Evolutionary conservation across 2,113 vertebrate species (phyloP), one percentile per base, ranked within the genome.

Genomic region (Forbesichthys agassizii): DNA sequence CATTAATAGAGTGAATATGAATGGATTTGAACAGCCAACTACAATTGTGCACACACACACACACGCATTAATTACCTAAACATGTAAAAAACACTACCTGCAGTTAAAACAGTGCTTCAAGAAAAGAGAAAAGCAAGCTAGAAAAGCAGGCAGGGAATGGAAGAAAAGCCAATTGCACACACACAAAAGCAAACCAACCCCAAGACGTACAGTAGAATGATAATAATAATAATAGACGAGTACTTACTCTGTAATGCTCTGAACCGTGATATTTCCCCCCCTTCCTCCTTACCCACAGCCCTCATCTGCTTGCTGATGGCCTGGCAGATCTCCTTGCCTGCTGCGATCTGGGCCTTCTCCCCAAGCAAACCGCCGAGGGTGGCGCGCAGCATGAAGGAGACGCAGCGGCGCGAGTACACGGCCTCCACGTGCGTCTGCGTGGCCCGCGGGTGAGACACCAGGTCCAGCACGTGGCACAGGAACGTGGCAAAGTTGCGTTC

Each of bases 291-390:
- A 99, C 98, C 98, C 86, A 99, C 96, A 87, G 96, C 95, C 92
- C 96, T 98, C 97, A 98, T 99, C 81, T 99, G 98, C 85, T 98
- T 99, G 81, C 93, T 93, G 89, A 99, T 98, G 78, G 98, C 98
- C 89, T 98, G 97, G 87, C 98, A 99, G 78, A 99, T 94, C 86
- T 99, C 98, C 91, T 98, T 98, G 74, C 96, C 97, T 61, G 97
- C 97, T 48, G 98, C 98, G 71, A 98, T 98, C 92, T 99, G 98
- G 10, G 98, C 98, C 87, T 99, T 99, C 85, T 99, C 98, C 0
- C 98, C 97, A 0, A 99, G 89, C 61, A 99, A 88, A 82, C 96
- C 96, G 42, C 98, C 98, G 76, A 99, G 93, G 0, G 98, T 98
- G 73, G 98, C 96, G 46, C 96, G 94, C 10, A 99, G 92, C 87